Conservation (phyloP, 2,797 vertebrate genomes). For the Scarus forsteni region DNA sequence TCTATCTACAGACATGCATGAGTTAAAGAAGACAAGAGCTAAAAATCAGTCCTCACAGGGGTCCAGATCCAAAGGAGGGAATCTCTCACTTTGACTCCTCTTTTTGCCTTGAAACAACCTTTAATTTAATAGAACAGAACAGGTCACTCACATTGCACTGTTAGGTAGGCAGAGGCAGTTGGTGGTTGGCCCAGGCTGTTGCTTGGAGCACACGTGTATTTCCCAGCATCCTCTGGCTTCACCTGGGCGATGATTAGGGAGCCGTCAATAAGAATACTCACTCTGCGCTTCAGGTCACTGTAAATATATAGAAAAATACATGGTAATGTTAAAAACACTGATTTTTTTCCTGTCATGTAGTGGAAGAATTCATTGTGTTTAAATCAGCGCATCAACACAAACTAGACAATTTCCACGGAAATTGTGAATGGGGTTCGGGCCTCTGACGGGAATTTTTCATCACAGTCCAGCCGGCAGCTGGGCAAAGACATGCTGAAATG, state of each 20-base stretch:
- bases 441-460: too few relatives aligned
- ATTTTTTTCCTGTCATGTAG: neutral
- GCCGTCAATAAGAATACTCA: conserved; percentile 96
- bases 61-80: neutral
- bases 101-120: neutral
- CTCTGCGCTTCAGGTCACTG: conserved; percentile 96
- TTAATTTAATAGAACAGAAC: neutral
- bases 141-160: conserved; percentile 94
- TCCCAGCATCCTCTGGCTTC: conserved; percentile 96
- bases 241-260: conserved; percentile 97
- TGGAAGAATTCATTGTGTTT: neutral
- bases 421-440: too few relatives aligned
- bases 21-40: conserved; percentile 11
- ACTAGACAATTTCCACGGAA: too few relatives aligned
- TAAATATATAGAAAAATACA: conserved; percentile 12
- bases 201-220: conserved; percentile 97
- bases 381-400: neutral
- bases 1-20: conserved; percentile 30
- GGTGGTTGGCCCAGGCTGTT: conserved; percentile 97
- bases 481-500: too few relatives aligned
- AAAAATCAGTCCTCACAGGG: too few relatives aligned
- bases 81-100: neutral
- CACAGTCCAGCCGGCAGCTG: too few relatives aligned
- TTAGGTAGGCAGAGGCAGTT: conserved; percentile 94
- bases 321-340: neutral